Base-by-base conservation (phyloP, 2,113 vertebrate genomes). In the Oncorhynchus kisutch region DNA sequence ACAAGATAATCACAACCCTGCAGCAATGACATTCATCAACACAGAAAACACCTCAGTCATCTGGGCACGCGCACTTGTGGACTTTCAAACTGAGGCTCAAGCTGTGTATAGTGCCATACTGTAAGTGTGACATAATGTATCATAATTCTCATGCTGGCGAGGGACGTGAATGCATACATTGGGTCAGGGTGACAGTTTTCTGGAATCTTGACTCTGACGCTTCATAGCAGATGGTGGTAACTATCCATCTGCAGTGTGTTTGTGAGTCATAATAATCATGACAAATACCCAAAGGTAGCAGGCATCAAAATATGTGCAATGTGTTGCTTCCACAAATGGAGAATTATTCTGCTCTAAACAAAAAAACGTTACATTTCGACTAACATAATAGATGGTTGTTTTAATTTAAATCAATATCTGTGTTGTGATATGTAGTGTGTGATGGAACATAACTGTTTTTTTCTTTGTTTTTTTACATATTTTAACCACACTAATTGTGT, bases 1-100 rank as follows among this genome's bases (percentile, higher is more conserved):
- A 86, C 78, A 74, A 80, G 78, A 81, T 84, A 82, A 85, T 80
- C 70, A 70, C 65, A 77, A 14, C 76, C 70, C 48, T 71, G 22
- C 70, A 57, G 70, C 18, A 48, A 14, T 24, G 12, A 70, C 80
- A 70, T 82, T 81, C 71, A 45, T 18, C 27, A 71, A 76, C 72
- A 78, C 34, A 84, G 60, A 59, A 60, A n/a, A 3, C 1, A 57
- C 67, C 76, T 75, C 68, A 3, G 39, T 45, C 39, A 45, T 45
- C 39, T 45, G 8, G 39, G 39, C 39, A 45, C 9, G 1, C 39
- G 77, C 79, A 82, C 18, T 60, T 60, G n/a, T 60, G n/a, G n/a
- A 60, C 39, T 12, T 45, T 45, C 39, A 9, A 45, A 45, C 39
- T 45, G 39, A 45, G 39, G 39, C 39, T 45, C 39, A 45, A 45